Base-by-base conservation (phyloP, 1,140 invertebrate species). In the Cephus cinctus region DNA sequence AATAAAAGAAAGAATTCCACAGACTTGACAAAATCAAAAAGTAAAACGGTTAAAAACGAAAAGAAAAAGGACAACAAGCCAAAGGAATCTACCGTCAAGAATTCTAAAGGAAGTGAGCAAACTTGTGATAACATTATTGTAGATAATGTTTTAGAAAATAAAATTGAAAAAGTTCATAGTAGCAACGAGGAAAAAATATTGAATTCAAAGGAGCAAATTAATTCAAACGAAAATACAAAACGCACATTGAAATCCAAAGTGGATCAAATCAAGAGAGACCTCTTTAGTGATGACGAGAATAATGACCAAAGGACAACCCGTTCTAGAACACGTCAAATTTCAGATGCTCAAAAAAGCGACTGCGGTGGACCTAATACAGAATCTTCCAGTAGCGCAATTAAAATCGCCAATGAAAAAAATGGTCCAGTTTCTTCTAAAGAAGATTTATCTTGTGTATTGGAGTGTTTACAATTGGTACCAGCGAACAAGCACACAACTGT, bases 281-380 rank as follows among this genome's bases (percentile, higher is more conserved):
- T 76, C 6, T 76, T 76, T 16, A 73, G 64, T 36, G 70, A 73
- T n/a, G 70, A 75, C 0, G 71, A 74, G 43, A 59, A 49, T 9
- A 49, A 47, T 0, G 65, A 74, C 22, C 58, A 63, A n/a, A 59
- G 50, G 11, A 63, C 61, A 18, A 64, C 61, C 4, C 53, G 58
- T 5, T 61, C 57, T 4, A 59, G 15, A 15, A 55, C 41, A 1
- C 44, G 54, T 8, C 46, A 49, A 18, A 54, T 52, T 8, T 38
- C 39, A 19, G 48, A 57, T 16, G 25, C 39, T 1, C 56, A 54
- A 31, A 56, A 49, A 38, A 48, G 46, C 30, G 38, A 48, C 4
- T 27, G 15, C 11, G 11, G 8, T 47, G 36, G 44, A n/a, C 0
- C 12, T 9, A 22, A 31, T 41, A 25, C 9, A 47, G 31, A 43